A percentile compares a stretch with the other conserved stretches of the same genome.
Conservation (phyloP, 2,113 vertebrate species). For the Scopus umbretta region DNA sequence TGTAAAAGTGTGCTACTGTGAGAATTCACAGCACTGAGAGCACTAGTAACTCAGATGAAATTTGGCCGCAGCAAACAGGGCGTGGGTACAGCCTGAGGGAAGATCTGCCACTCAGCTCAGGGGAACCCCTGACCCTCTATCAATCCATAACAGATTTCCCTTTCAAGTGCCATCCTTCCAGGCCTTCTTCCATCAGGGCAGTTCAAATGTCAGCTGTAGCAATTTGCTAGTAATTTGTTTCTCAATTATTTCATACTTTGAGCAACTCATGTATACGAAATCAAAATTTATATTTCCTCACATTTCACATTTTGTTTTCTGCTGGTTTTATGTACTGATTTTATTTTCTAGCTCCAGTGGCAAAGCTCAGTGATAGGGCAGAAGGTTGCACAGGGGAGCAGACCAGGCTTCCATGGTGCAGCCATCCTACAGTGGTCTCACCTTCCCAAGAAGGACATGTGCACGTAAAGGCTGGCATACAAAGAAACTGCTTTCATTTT, state of each 20-base stretch:
- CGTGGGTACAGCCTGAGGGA: background rate
- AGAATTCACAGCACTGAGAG: background rate
- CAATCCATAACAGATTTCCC: background rate
- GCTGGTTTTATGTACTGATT: background rate
- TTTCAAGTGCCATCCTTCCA: background rate
- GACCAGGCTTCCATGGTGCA: background rate
- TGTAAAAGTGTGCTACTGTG: background rate
- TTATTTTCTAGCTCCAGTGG: background rate
- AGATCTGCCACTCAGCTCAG: background rate
- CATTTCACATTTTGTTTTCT: background rate
- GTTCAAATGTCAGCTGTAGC: background rate
- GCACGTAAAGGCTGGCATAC: background rate
- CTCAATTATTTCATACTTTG: background rate
- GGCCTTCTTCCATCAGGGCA: background rate
- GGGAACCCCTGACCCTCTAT: background rate
- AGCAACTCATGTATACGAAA: background rate
- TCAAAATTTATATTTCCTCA: background rate
- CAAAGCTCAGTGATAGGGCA: background rate
- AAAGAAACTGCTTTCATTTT: background rate
- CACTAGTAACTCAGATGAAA: background rate
- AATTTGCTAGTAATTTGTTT: background rate
- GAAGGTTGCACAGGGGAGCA: background rate
- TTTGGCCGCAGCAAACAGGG: background rate
- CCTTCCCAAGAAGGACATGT: background rate
- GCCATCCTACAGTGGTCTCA: background rate